Evolutionary conservation across 2,888 invertebrate genomes (phyloP), one percentile per base, ranked within the genome.

Genomic region (Beris chalybata): DNA sequence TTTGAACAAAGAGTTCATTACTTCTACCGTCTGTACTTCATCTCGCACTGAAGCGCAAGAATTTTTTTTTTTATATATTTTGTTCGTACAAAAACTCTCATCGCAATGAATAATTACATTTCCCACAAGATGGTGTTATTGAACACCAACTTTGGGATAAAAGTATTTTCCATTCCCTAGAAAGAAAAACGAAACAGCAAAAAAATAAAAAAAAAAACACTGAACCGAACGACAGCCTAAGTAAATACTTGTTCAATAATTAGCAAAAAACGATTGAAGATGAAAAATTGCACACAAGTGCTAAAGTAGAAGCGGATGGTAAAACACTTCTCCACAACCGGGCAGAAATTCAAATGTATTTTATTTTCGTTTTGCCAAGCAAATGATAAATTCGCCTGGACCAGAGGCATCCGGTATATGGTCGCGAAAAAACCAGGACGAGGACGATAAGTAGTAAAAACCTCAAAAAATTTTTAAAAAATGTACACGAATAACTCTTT

Each of bases 181-280:
- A n/a, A 61, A 38, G 12, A 45, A 47, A 58, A 58, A 58, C 29
- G 38, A 30, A 29, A 22, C 50, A 22, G 15, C 13, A 7, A 38
- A 12, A 52, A n/a, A 48, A 31, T 61, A 32, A 6, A 7, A n/a
- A 38, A 38, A 38, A 9, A 38, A 38, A 7, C 38, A 32, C 59
- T n/a, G 48, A 29, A 59, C 48, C 52, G 29, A 61, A 61, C 38
- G 38, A 38, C 50, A 22, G 43, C 52, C 30, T 61, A 50, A 61
- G 50, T 61, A 61, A 61, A 52, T 61, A 52, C 61, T 61, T 61
- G 61, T 61, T 38, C 38, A 38, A 22, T 61, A 61, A 61, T 61
- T 61, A 61, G 61, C 61, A 61, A 61, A 61, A 61, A 61, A 61
- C 22, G 43, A 13, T 59, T 50, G 29, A 61, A 52, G 43, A 61